Base-by-base conservation (phyloP, 2,797 vertebrate species). In the Vespertilio murinus region DNA sequence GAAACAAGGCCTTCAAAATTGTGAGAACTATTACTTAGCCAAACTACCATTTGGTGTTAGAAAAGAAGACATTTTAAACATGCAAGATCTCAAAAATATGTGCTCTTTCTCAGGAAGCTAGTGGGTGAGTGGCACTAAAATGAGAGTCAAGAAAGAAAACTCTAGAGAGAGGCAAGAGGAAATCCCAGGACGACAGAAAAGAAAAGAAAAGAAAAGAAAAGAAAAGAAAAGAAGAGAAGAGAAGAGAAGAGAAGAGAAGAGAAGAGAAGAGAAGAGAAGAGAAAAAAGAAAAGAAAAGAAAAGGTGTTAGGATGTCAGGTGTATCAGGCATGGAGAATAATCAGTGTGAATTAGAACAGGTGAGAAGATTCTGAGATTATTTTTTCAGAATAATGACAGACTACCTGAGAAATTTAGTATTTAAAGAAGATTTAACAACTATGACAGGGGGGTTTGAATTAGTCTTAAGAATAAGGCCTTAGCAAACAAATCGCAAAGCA, bases 1-100 rank as follows among this genome's bases (percentile, higher is more conserved):
- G 7, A 88, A 85, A 14, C 3, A 88, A 86, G 33, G 56, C 42
- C 89, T 94, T 95, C 49, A 83, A 83, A 85, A 67, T 90, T 83
- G 67, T 85, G 33, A 94, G 71, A 91, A 94, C 86, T n/a, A 67
- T 77, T 2, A 45, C 38, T 94, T 45, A 77, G 52, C 33, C 78
- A 94, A 93, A 87, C n/a, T 79, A 94, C 85, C 80, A 84, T 87
- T 80, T 91, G 64, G 30, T 82, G 18, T 89, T 45, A 91, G 30
- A 71, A 95, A 17, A 85, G 33, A 86, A 92, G 91, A 67, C 14
- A 79, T 78, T 94, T 92, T 88, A 93, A 96, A 74, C 33, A 93
- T 20, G 4, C 33, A 87, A 90, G 45, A 79, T 81, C 67, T 75
- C 38, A 81, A 92, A 93, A 91, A 74, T 65, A 77, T 61, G 35